Evolutionary conservation across 2,113 vertebrate species (phyloP).

Genomic region (Bolborhynchus lineola): DNA sequence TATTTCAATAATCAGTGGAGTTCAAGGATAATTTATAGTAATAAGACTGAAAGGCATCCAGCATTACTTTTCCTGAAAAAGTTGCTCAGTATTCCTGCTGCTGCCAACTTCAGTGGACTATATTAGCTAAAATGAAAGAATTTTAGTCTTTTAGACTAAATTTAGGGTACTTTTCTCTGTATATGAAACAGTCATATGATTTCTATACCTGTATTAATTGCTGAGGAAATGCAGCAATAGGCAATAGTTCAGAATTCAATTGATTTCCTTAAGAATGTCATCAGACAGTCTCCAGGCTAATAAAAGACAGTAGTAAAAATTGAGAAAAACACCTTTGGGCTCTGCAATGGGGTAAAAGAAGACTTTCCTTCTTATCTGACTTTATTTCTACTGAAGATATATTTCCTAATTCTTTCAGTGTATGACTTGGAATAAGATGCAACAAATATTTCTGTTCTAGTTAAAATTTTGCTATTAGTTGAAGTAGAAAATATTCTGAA

Average conservation of each 20-base stretch:
- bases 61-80: slow-evolving; percentile 65
- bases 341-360: background rate
- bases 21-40: slow-evolving; percentile 62
- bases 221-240: background rate
- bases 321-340: background rate
- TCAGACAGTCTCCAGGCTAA: background rate
- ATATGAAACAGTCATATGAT: background rate
- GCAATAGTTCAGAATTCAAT: background rate
- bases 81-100: slow-evolving; percentile 46
- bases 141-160: background rate
- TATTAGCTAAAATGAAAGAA: background rate
- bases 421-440: background rate
- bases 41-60: background rate
- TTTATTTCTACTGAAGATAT: background rate
- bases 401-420: background rate
- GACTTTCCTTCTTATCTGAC: background rate
- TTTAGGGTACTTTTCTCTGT: background rate
- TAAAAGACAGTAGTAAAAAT: background rate
- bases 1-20: slow-evolving; percentile 67
- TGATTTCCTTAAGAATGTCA: background rate
- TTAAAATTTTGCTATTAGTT: background rate
- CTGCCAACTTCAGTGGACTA: background rate
- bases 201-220: background rate
- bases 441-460: background rate
- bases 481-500: background rate